phyloP scores from a whole-genome alignment of 2,797 vertebrate genomes.

The Ptychadena robeensis region DNA sequence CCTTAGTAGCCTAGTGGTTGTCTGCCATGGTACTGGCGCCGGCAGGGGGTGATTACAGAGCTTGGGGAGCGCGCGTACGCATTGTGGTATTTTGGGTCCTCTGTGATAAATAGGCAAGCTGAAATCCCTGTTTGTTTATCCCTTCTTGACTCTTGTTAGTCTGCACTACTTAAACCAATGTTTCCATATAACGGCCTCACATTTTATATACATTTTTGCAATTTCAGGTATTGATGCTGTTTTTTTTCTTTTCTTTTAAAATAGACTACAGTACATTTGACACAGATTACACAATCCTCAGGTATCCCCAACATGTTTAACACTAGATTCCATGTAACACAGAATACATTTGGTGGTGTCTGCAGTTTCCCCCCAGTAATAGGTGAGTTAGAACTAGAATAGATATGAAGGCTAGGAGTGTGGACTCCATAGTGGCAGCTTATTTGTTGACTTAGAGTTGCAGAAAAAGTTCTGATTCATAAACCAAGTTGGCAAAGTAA shows the following conservation, averaged over 20 bases:
- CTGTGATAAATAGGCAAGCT: constrained; percentile 22
- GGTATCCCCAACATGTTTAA: neutral
- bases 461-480: too few species aligned
- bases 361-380: neutral
- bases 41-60: constrained; percentile 43
- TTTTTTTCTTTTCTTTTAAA: too few species aligned
- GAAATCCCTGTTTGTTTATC: neutral
- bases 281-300: neutral
- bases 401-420: neutral
- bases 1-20: neutral
- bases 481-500: neutral
- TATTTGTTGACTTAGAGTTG: neutral
- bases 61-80: constrained; percentile 66
- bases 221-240: constrained; percentile 56
- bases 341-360: neutral
- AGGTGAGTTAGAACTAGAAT: neutral
- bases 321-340: neutral
- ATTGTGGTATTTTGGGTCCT: constrained; percentile 67
- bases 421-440: neutral
- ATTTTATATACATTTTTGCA: constrained; percentile 65
- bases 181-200: constrained; percentile 71
- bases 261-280: neutral
- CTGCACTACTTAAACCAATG: constrained; percentile 67
- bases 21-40: neutral
- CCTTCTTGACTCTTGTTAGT: constrained; percentile 63